phyloP scores from a whole-genome alignment of 1,140 invertebrate genomes.

The Neotoxoptera formosana region DNA sequence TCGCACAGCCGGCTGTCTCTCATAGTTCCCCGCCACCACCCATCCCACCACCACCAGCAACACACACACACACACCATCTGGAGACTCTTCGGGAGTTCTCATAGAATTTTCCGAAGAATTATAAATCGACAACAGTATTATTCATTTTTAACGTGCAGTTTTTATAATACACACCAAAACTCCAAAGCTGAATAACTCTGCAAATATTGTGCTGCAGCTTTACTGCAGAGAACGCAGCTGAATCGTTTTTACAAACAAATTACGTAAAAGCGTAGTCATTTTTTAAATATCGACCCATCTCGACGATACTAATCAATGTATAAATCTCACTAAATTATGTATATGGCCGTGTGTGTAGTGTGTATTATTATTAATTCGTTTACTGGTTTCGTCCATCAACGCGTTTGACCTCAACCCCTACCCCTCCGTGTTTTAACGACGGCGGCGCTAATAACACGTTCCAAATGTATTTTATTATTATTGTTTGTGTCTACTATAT shows the following conservation, averaged over 20 bases:
- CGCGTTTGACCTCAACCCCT: slow-evolving; percentile 8
- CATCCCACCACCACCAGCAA: too few species aligned
- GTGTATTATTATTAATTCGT: not conserved
- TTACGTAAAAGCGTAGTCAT: not conserved
- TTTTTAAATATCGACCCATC: not conserved
- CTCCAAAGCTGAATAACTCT: not conserved
- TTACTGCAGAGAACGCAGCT: not conserved
- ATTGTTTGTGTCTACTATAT: not conserved
- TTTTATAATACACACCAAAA: not conserved
- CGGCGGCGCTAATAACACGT: not conserved
- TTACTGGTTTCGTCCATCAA: not conserved
- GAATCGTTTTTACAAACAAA: not conserved
- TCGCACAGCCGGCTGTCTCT: not conserved
- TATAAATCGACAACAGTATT: slow-evolving; percentile 5
- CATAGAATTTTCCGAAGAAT: not conserved
- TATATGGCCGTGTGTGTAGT: not conserved
- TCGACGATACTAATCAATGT: not conserved
- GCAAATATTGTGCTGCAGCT: not conserved
- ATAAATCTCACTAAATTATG: not conserved
- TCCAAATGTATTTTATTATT: not conserved
- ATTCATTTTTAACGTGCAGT: not conserved
- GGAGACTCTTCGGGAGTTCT: not conserved
- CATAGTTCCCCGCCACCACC: not conserved
- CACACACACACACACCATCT: not conserved
- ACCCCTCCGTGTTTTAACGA: not conserved